Conservation (phyloP, 1,140 invertebrate species). For the Drosophila guanche region DNA sequence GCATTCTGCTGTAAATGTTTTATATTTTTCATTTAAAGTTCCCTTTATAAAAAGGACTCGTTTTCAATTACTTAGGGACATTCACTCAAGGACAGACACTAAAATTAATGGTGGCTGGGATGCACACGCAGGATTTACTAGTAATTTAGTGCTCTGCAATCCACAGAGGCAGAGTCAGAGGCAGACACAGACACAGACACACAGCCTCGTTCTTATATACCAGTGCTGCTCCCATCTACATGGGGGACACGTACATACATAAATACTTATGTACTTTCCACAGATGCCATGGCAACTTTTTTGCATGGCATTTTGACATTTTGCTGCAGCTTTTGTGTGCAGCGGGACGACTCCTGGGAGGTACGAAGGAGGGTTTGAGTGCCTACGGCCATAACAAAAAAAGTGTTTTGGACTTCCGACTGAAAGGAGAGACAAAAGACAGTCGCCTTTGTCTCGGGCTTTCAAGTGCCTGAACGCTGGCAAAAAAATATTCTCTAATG, state of each 20-base stretch:
- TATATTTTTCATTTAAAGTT: too few species aligned
- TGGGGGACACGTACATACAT: not conserved
- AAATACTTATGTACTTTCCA: conserved; percentile 2
- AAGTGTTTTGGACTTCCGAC: conserved; percentile 12
- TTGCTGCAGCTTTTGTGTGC: conserved; percentile 49
- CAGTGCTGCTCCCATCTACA: not conserved
- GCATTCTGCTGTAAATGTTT: too few species aligned
- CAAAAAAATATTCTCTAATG: conserved; percentile 44
- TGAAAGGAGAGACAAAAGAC: conserved; percentile 42
- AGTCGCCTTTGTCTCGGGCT: conserved; percentile 12
- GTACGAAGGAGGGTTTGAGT: conserved; percentile 12
- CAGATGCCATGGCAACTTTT: conserved; percentile 28
- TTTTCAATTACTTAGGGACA: conserved; percentile 58
- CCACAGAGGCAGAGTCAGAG: not conserved
- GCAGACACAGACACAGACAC: not conserved
- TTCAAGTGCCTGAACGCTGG: conserved; percentile 1
- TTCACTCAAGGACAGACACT: conserved; percentile 31
- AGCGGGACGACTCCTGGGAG: conserved; percentile 10
- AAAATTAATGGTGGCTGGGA: conserved; percentile 57
- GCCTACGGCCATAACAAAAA: conserved; percentile 35
- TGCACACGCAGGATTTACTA: conserved; percentile 59
- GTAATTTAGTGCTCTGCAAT: conserved; percentile 52
- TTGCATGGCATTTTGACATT: conserved; percentile 53
- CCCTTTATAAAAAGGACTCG: conserved; percentile 18
- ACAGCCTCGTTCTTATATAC: not conserved